phyloP scores from a whole-genome alignment of 2,888 invertebrate genomes.

The Torymus auratus region DNA sequence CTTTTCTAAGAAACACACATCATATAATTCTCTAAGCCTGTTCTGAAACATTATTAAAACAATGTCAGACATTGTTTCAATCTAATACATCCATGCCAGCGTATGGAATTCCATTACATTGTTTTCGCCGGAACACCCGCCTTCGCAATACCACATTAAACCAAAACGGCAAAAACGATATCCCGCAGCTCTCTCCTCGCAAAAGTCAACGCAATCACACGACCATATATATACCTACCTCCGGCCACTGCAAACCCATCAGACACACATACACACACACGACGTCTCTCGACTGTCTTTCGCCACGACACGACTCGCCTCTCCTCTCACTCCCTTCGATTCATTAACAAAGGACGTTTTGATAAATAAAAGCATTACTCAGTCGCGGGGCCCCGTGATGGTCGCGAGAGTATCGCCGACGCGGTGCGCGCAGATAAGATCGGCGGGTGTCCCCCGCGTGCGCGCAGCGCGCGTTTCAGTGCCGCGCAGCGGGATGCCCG shows the following conservation, averaged over 20 bases:
- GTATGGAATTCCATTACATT: no score
- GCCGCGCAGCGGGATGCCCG: conserved; percentile 73
- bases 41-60: no score
- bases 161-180: no score
- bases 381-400: conserved; percentile 68
- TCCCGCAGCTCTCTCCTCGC: not conserved
- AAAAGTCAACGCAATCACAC: conserved; percentile 41
- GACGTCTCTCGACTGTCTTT: not conserved
- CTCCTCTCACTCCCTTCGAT: conserved; percentile 64
- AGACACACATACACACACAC: no score
- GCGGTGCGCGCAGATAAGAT: conserved; percentile 72
- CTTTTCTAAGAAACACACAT: no score
- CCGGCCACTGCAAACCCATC: no score
- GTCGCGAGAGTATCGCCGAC: conserved; percentile 48
- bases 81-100: no score
- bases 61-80: no score
- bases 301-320: not conserved
- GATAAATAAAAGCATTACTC: conserved; percentile 77
- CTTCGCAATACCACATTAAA: no score
- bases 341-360: conserved; percentile 75
- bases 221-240: not conserved
- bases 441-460: conserved; percentile 74
- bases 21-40: no score
- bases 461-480: conserved; percentile 71
- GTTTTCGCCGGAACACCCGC: no score